phyloP scores from a whole-genome alignment of 1,140 invertebrate genomes.

The Mylabris phalerata region DNA sequence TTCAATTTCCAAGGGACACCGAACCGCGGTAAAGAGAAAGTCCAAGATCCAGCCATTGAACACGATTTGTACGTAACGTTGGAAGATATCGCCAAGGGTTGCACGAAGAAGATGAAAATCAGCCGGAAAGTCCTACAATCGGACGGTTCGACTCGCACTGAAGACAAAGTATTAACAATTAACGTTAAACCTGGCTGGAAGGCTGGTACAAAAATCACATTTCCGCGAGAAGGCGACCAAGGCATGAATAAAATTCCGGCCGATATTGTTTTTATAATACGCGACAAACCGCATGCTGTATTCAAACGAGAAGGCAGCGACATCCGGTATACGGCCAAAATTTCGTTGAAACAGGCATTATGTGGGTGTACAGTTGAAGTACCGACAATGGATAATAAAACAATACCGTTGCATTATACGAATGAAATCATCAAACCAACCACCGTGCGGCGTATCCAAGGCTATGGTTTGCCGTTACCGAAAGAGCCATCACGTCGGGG shows the following conservation, averaged over 20 bases:
- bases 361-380: conserved; percentile 71
- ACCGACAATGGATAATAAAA: conserved; percentile 71
- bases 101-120: conserved; percentile 94
- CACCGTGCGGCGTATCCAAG: conserved; percentile 66
- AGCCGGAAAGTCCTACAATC: conserved; percentile 65
- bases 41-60: conserved; percentile 77
- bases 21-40: conserved; percentile 14
- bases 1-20: conserved; percentile 9
- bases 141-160: conserved; percentile 65
- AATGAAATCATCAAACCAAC: conserved; percentile 77
- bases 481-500: conserved; percentile 76
- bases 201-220: conserved; percentile 91
- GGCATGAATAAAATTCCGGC: conserved; percentile 80
- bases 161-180: conserved; percentile 89
- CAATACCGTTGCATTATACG: conserved; percentile 59
- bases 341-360: conserved; percentile 72
- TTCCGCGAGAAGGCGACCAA: conserved; percentile 89
- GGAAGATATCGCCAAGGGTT: conserved; percentile 77
- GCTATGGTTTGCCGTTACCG: conserved; percentile 78
- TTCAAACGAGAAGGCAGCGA: conserved; percentile 87
- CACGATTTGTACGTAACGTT: conserved; percentile 80
- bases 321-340: conserved; percentile 71
- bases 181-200: conserved; percentile 94
- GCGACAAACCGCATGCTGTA: conserved; percentile 79
- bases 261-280: conserved; percentile 93